These are phyloP conservation scores for Phrynocephalus forsythii DNA, from an alignment of 2,797 vertebrate genomes.

Conservation along the genomic window DNA sequence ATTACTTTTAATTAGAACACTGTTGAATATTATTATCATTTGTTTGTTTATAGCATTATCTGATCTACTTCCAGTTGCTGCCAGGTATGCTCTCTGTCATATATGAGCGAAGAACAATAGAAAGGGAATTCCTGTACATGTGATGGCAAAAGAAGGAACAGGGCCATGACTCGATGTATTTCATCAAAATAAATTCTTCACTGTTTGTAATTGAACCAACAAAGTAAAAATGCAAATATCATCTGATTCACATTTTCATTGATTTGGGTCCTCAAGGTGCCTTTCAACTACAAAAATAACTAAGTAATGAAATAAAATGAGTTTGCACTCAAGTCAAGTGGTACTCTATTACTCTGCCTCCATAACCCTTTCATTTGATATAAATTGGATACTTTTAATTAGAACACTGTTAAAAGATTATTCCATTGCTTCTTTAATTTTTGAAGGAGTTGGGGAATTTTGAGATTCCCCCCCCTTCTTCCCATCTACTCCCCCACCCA, in stretches of 20 bases:
- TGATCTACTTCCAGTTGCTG: background rate
- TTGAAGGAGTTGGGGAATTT: background rate
- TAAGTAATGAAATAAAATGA: background rate
- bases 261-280: background rate
- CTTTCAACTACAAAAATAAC: background rate
- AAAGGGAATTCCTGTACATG: no score
- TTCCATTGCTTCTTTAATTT: background rate
- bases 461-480: background rate
- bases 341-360: background rate
- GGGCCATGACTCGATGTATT: no score
- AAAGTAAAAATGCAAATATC: background rate
- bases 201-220: background rate
- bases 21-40: no score
- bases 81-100: background rate
- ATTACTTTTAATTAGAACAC: no score
- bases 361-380: constrained; percentile 3
- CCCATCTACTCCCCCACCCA: constrained; percentile 10
- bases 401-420: background rate
- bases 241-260: background rate
- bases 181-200: no score
- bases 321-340: background rate
- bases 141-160: no score
- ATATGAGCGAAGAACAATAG: no score
- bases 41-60: background rate
- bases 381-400: background rate